Base-by-base conservation (phyloP, 2,113 vertebrate genomes). In the Triplophysa rosa region DNA sequence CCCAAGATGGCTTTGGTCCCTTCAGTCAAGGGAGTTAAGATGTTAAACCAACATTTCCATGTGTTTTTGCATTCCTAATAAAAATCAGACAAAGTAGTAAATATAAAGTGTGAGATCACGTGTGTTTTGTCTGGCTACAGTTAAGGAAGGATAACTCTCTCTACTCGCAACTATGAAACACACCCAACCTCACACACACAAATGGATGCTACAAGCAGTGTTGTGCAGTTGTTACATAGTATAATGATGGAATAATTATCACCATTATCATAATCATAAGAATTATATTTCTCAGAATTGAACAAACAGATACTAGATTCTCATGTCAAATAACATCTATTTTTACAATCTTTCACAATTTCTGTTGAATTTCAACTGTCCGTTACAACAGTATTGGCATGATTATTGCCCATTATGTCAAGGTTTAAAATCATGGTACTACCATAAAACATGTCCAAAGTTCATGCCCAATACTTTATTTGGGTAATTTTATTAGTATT, bases 221-320 rank as follows among this genome's bases (percentile, higher is more conserved):
- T 14, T 54, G 49, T 54, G 19, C 54, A 7, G 19, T 56, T 56
- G 14, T 56, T 21, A n/a, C 8, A 56, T 9, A 58, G 19, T 58
- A 21, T 58, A 58, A 59, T 71, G 8, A 58, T 21, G n/a, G 52
- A 58, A 29, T 42, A 24, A 61, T 72, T 72, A 73, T 73, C 13
- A 21, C 54, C 19, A 58, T 73, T 21, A 59, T 40, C 12, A 59
- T 42, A 3, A 21, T 23, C 12, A 73, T 23, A 19, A 10, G 23
- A 59, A 73, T 61, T 3, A 73, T 42, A n/a, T 37, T 21, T 37
- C 52, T 61, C 12, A 21, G 54, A 23, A 72, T 37, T 8, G 7
- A n/a, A 56, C 7, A 58, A 52, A 71, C 52, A 40, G 68, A 71
- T 14, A 23, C 29, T 58, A 52, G 52, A 71, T 71, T 71, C 11